Base-by-base conservation (phyloP, 2,888 invertebrate species). In the Myopa tessellatipennis region DNA sequence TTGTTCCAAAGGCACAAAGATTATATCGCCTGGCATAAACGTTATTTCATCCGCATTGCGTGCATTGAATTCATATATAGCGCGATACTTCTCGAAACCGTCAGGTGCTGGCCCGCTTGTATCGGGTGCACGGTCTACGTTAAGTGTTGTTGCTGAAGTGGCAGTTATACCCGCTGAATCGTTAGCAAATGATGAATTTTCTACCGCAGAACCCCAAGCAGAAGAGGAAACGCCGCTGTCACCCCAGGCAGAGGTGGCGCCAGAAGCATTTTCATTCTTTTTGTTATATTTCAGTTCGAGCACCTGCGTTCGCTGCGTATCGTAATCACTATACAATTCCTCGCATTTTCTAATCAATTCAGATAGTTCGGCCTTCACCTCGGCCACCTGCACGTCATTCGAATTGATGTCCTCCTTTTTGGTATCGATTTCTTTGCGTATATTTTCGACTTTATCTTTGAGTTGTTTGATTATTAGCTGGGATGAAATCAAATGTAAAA, bases 1-100 rank as follows among this genome's bases (percentile, higher is more conserved):
- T 85, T 96, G 96, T 77, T 95, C 92, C 61, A 88, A 78, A 4
- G 95, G 93, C 79, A 92, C 93, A 92, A 92, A 81, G 79, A 99
- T 96, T 87, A 96, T 92, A 88, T 99, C 99, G 0, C 98, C 99
- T 0, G 98, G 96, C 88, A 95, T 94, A 84, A 99, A 93, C 34
- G 96, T 95, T 52, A 99, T 92, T 88, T 99, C 99, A 89, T 99
- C 99, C 0, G 92, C 91, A 83, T 97, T 97, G 74, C 98, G 91
- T 0, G 98, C 97, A 12, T 93, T 93, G 90, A 99, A 99, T 88
- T 97, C 97, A 87, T 96, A 99, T 69, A 99, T 91, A 26, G 98
- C 98, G 76, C 96, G 92, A 90, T 97, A 98, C 86, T 94, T 94
- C 63, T 91, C 91, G 79, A 91, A 91, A 58, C 91, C 91, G 77